These are phyloP conservation scores for Diaphora mendica DNA, from an alignment of 2,888 invertebrate genomes.

Conservation along the genomic window DNA sequence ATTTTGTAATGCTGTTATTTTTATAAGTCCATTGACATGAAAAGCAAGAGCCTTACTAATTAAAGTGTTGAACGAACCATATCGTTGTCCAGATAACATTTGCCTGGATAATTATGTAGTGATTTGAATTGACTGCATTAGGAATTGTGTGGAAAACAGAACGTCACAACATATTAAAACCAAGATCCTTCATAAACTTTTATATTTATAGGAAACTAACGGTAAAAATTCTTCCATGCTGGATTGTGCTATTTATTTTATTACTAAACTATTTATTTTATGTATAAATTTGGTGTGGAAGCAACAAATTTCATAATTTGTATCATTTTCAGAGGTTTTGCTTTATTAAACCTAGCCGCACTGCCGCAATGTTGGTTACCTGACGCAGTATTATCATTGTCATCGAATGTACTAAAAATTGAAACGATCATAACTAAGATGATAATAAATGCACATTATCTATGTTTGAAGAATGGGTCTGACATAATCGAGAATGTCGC, in stretches of 20 bases:
- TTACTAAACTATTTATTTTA: neutral
- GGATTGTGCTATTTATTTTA: neutral
- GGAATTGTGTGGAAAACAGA: neutral
- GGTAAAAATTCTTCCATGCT: too few species aligned
- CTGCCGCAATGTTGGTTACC: constrained; percentile 58
- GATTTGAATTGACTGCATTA: neutral
- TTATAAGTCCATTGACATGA: too few species aligned
- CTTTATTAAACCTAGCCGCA: constrained; percentile 54
- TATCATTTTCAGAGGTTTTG: constrained; percentile 57
- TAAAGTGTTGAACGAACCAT: neutral
- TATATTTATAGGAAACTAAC: neutral
- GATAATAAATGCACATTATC: constrained; percentile 62
- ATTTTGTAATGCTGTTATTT: too few species aligned
- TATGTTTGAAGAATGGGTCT: constrained; percentile 62
- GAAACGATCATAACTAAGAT: constrained; percentile 62
- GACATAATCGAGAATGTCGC: constrained; percentile 43
- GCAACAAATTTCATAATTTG: neutral
- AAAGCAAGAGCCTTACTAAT: too few species aligned
- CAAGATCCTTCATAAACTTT: neutral
- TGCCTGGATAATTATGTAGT: neutral
- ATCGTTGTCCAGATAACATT: neutral
- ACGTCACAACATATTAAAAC: neutral
- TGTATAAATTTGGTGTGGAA: neutral
- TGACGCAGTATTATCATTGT: constrained; percentile 58
- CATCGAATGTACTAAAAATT: constrained; percentile 61